Evolutionary conservation across 2,113 vertebrate species (phyloP), one percentile per base, ranked within the genome.

Genomic region (Prochilodus magdalenae): DNA sequence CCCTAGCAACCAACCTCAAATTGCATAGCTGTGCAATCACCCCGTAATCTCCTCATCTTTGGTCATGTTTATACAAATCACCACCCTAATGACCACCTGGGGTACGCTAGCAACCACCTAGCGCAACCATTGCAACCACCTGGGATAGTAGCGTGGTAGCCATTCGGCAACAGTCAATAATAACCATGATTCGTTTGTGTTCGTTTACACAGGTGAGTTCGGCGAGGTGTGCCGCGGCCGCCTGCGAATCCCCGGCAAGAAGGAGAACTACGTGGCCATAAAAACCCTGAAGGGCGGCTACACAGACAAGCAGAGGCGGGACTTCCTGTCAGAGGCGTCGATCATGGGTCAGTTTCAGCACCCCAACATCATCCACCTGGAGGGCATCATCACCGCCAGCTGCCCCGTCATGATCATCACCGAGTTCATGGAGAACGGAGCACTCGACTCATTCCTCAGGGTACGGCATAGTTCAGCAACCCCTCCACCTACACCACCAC

Each of bases 301-400:
- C 90, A 95, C 94, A 0, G 94, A 95, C 11, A 94, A 94, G 86
- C 94, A 95, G 89, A 90, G 94, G 70, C 89, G 94, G 33, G 94
- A 94, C 89, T 95, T 95, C 88, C 90, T 95, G 78, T 94, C 94
- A 0, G 94, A 95, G 81, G 94, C 94, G 0, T 94, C 93, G 40
- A 95, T 95, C 90, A 95, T 95, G 94, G 94, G 94, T 26, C 94
- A 95, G 91, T 95, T 95, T 89, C 94, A 95, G 84, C 94, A 95
- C 69, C 94, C 94, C 86, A 95, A 95, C 90, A 95, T 95, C 84
- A 94, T 95, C 84, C 94, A 94, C 88, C 87, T 95, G 83, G 94
- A 95, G 90, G 94, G 94, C 16, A 94, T 95, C 79, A 94, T 95
- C 88, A 95, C 94, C 0, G 93, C 92, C 84, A 94, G 93, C 90